Evolutionary conservation across 2,113 vertebrate species (phyloP).

Genomic region (Tenrec ecaudatus): DNA sequence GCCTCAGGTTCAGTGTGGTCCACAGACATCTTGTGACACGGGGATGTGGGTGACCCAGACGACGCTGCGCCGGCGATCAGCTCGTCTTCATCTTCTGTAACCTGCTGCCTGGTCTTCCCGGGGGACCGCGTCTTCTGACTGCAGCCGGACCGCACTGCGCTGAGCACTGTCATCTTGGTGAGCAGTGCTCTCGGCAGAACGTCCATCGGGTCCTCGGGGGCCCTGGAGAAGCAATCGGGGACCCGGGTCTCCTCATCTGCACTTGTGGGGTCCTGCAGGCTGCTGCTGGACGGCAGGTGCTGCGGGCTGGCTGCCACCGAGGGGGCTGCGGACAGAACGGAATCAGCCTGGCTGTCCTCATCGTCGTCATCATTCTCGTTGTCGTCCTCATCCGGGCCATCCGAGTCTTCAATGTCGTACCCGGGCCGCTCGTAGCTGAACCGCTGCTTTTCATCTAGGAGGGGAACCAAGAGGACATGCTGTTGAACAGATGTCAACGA

Average conservation of each 20-base stretch:
- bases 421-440: conserved; percentile 91
- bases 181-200: conserved; percentile 92
- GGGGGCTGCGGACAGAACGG: conserved; percentile 94
- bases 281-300: conserved; percentile 88
- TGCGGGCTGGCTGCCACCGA: conserved; percentile 96
- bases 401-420: conserved; percentile 96
- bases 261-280: conserved; percentile 82
- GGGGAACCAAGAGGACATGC: conserved; percentile 47
- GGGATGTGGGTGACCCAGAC: conserved; percentile 85
- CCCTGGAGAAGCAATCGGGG: conserved; percentile 78
- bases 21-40: conserved; percentile 94
- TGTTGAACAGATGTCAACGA: neutral
- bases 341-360: conserved; percentile 98
- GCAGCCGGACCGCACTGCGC: conserved; percentile 66
- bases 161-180: conserved; percentile 95
- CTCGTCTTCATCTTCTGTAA: conserved; percentile 71
- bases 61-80: conserved; percentile 66
- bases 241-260: conserved; percentile 84
- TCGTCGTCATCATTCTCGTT: conserved; percentile 97
- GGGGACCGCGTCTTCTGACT: conserved; percentile 77
- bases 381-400: conserved; percentile 95
- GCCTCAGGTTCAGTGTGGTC: conserved; percentile 91
- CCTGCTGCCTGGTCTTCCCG: conserved; percentile 62
- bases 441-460: conserved; percentile 92
- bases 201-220: conserved; percentile 88